Evolutionary conservation across 2,797 vertebrate genomes (phyloP).

Genomic region (Artibeus lituratus): DNA sequence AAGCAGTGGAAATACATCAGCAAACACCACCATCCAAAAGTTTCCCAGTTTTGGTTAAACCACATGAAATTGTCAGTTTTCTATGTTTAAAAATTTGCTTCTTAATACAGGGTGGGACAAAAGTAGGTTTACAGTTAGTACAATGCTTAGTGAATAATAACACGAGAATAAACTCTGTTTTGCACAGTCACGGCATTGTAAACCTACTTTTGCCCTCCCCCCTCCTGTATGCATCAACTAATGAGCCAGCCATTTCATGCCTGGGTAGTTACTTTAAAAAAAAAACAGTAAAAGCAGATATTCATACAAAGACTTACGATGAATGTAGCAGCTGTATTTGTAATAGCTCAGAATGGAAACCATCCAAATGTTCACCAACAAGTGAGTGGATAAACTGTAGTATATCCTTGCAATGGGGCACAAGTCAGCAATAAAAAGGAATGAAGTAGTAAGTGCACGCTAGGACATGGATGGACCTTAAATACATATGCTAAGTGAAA

Average conservation of each 20-base stretch:
- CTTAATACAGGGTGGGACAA: background rate
- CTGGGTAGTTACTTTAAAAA: background rate
- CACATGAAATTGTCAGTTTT: background rate
- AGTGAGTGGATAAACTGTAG: background rate
- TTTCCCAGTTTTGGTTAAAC: background rate
- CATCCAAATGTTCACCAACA: background rate
- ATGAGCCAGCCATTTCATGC: background rate
- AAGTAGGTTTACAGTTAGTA: background rate
- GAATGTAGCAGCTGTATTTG: background rate
- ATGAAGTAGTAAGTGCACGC: fast-evolving
- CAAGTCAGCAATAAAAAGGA: background rate
- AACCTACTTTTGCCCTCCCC: background rate
- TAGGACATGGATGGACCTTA: background rate
- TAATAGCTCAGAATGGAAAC: background rate
- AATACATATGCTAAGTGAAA: background rate
- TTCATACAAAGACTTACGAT: background rate
- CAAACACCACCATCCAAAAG: background rate
- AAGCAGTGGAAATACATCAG: background rate
- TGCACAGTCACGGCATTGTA: background rate
- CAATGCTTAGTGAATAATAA: background rate
- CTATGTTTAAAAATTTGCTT: background rate
- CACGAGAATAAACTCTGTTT: background rate
- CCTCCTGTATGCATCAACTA: background rate
- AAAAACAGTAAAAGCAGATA: background rate
- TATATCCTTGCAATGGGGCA: too few relatives aligned